Conservation (phyloP, 2,888 invertebrate genomes). For the Patella pellucida region DNA sequence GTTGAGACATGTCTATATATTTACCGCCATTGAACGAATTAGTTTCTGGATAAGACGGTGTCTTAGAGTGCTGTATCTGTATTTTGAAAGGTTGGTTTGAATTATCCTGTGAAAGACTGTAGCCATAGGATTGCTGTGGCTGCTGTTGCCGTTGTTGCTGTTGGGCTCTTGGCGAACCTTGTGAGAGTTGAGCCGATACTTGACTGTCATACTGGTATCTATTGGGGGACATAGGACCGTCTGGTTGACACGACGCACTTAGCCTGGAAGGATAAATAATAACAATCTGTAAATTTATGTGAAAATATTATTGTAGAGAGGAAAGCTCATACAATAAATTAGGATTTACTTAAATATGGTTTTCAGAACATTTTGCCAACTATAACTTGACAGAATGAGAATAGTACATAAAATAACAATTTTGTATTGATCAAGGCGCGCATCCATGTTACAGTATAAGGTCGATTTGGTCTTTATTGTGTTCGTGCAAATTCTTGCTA, state of each 20-base stretch:
- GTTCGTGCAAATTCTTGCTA: too few relatives aligned
- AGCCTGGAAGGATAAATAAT: slow-evolving; percentile 22
- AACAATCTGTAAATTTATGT: too few relatives aligned
- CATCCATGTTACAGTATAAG: too few relatives aligned
- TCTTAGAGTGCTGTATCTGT: slow-evolving; percentile 23
- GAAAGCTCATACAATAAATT: too few relatives aligned
- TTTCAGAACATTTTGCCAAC: too few relatives aligned
- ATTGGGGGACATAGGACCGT: slow-evolving; percentile 22
- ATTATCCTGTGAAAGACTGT: slow-evolving; percentile 19
- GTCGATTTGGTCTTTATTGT: too few relatives aligned
- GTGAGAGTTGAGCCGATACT: slow-evolving; percentile 34
- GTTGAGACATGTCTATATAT: slow-evolving; percentile 14
- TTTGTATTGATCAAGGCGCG: too few relatives aligned
- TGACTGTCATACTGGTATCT: slow-evolving; percentile 31
- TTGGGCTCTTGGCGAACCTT: slow-evolving; percentile 13
- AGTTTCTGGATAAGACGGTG: slow-evolving; percentile 28
- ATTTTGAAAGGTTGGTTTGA: slow-evolving; percentile 18
- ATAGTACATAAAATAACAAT: too few relatives aligned
- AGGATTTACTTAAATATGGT: too few relatives aligned
- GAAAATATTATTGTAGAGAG: too few relatives aligned
- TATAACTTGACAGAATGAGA: too few relatives aligned
- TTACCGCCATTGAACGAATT: slow-evolving; percentile 14
- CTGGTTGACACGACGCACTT: slow-evolving; percentile 17
- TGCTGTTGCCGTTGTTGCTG: slow-evolving; percentile 10
- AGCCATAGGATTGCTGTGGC: slow-evolving; percentile 14